Evolutionary conservation across 2,888 invertebrate species (phyloP), one percentile per base, ranked within the genome.

Genomic region (Coelopa pilipes): DNA sequence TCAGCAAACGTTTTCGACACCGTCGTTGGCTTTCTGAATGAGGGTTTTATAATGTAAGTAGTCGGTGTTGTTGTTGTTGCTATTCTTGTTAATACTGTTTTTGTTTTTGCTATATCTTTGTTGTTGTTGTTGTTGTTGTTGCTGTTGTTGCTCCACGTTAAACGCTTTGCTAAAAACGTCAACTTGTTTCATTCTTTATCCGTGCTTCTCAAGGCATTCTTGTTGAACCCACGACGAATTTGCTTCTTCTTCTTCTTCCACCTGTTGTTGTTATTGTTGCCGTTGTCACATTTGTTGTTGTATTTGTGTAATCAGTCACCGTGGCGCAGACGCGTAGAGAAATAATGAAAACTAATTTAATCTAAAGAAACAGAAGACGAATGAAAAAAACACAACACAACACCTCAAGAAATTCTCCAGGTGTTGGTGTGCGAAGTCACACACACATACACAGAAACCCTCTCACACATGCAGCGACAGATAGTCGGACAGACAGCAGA

Each of bases 121-220:
- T 34, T 34, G 7, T 34, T 7, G 34, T 34, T 34, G 34, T 34
- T 34, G 34, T 34, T 34, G 34, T 34, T 34, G 34, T 34, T 34
- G 34, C 34, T 34, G 2, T 34, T 34, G 34, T 34, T 2, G 7
- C 34, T 34, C 34, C 34, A 7, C 7, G 34, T 34, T 34, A 34
- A 34, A 34, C 34, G 34, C 2, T 59, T 59, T 59, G 12, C 21
- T 46, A 46, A 46, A 68, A 53, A 47, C 21, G 70, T 73, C 62
- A 71, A 73, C 66, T 65, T 70, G 55, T 67, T 76, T 75, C 59
- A 77, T 78, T 79, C 75, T 78, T 76, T 75, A 78, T 78, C 76
- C 75, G 77, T 76, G 75, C 76, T 77, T 70, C 76, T 75, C 78
- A 76, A 76, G 78, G 81, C 69, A 77, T 78, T 78, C 78, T 78